phyloP scores from a whole-genome alignment of 2,797 vertebrate species.

The Platalea minor region DNA sequence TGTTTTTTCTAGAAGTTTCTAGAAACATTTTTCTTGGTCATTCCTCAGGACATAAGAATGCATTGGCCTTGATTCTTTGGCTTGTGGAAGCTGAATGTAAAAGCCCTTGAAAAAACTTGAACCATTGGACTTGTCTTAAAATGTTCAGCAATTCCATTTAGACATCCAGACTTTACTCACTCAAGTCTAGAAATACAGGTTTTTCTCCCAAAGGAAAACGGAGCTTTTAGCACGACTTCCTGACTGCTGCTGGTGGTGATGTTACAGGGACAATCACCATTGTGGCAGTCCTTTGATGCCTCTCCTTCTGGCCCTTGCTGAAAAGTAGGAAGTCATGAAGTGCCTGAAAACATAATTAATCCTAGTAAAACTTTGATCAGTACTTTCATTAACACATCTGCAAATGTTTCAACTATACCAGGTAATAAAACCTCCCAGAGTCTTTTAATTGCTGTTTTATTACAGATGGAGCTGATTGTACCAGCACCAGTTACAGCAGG shows the following conservation, averaged over 20 bases:
- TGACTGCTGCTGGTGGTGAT: not conserved
- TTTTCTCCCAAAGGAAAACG: not conserved
- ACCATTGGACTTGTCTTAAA: not conserved
- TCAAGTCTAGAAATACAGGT: not conserved
- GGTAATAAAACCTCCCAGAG: not conserved
- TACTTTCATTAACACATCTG: not conserved
- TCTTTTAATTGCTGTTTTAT: not conserved
- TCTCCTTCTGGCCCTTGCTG: constrained; percentile 17
- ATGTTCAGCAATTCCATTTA: not conserved
- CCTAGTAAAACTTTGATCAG: not conserved
- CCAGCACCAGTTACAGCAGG: not conserved
- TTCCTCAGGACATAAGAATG: not conserved
- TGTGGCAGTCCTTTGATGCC: not conserved
- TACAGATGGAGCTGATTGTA: not conserved
- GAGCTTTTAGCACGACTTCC: not conserved
- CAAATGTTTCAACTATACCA: not conserved
- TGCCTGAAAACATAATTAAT: constrained; percentile 29
- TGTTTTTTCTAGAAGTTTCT: constrained; percentile 15
- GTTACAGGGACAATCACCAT: not conserved
- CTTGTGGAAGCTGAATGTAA: not conserved
- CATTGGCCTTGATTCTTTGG: not conserved
- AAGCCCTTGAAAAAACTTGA: not conserved
- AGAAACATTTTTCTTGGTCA: constrained; percentile 24
- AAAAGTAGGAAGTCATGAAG: constrained; percentile 11
- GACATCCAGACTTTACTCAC: not conserved